Percentiles rank a stretch among this genome's conserved stretches.
These are phyloP conservation scores for Ivindomyrus marchei DNA, from an alignment of 2,113 vertebrate species.

Conservation along the genomic window DNA sequence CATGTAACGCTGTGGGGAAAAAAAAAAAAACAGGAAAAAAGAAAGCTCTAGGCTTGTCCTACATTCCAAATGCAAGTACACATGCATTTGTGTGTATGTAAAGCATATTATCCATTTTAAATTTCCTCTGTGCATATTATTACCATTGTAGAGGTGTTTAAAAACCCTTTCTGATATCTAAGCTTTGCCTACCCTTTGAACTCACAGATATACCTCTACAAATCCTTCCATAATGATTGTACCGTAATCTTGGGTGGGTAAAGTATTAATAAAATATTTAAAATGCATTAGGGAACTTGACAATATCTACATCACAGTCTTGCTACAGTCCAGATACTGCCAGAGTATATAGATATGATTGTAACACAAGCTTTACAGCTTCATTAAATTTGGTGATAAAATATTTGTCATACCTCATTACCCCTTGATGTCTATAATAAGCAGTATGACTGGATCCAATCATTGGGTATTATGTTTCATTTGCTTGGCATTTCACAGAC, in stretches of 20 bases:
- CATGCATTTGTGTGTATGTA: neutral
- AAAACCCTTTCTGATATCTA: neutral
- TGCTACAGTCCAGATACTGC: neutral
- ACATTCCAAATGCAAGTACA: neutral
- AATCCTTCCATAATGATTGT: neutral
- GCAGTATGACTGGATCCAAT: constrained; percentile 61
- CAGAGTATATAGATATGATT: constrained; percentile 24
- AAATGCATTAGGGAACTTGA: neutral
- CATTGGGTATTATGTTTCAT: constrained; percentile 59
- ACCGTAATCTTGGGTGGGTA: neutral
- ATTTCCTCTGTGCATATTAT: neutral
- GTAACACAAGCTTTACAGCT: constrained; percentile 55
- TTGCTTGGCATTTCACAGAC: constrained; percentile 64
- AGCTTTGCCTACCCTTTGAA: neutral
- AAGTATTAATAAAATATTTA: neutral
- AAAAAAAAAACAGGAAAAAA: neutral
- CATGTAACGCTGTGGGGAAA: neutral
- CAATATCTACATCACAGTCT: neutral
- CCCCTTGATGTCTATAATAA: constrained; percentile 62
- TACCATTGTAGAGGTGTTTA: neutral
- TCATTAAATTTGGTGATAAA: constrained; percentile 67
- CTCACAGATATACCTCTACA: constrained; percentile 1
- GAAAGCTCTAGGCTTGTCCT: neutral
- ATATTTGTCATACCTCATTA: constrained; percentile 69
- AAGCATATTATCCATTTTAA: neutral